Conservation (phyloP, 2,888 invertebrate genomes). For the Drosophila colorata region DNA sequence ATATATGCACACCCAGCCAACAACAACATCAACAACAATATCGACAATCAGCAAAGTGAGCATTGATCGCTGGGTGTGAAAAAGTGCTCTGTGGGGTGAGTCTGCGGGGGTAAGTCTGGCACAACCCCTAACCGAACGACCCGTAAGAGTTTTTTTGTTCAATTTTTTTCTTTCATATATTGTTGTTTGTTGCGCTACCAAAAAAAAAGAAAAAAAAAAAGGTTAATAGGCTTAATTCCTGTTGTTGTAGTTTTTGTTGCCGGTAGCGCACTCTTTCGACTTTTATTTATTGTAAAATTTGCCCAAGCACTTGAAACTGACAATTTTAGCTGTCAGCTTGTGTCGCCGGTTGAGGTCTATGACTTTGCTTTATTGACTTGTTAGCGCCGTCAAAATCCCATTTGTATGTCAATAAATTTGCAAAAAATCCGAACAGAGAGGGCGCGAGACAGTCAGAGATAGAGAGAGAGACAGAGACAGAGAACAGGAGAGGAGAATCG, state of each 20-base stretch:
- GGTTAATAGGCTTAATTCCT: conserved; percentile 74
- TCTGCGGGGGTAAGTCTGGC: conserved; percentile 53
- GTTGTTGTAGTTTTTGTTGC: conserved; percentile 33
- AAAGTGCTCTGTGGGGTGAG: conserved; percentile 47
- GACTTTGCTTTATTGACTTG: conserved; percentile 78
- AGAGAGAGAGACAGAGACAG: conserved; percentile 4
- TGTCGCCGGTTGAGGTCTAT: conserved; percentile 54
- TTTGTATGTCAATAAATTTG: conserved; percentile 77
- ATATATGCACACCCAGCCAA: neutral
- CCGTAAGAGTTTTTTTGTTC: conserved; percentile 60
- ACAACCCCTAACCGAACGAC: conserved; percentile 67
- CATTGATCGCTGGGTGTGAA: conserved; percentile 65
- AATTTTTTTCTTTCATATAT: conserved; percentile 21
- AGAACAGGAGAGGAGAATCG: conserved; percentile 7
- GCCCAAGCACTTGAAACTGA: conserved; percentile 79
- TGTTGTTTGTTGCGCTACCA: conserved; percentile 31
- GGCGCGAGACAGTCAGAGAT: conserved; percentile 8
- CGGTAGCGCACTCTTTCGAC: conserved; percentile 29
- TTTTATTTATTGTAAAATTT: conserved; percentile 75
- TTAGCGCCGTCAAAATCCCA: conserved; percentile 74
- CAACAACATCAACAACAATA: conserved; percentile 18
- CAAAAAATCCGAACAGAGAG: conserved; percentile 45
- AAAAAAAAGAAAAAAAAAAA: conserved; percentile 56
- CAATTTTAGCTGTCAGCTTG: conserved; percentile 71
- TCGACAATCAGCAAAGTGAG: conserved; percentile 62